These are phyloP conservation scores for Aproaerema taeniolella DNA, from an alignment of 2,888 invertebrate genomes.

Conservation along the genomic window DNA sequence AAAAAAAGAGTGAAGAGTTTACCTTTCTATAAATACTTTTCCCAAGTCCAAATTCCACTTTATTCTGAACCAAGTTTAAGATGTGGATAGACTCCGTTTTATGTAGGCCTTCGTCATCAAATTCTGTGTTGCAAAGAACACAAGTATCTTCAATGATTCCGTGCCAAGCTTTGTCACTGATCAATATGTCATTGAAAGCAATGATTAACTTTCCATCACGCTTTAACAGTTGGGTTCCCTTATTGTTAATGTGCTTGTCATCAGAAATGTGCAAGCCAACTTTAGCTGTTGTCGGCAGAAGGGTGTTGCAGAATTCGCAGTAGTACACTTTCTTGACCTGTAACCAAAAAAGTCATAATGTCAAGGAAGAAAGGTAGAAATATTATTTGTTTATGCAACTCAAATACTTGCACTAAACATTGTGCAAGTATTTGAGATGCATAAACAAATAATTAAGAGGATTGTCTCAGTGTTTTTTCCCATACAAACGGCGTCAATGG, in stretches of 20 bases:
- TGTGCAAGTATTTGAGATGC: too few relatives aligned
- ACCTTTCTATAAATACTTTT: constrained; percentile 39
- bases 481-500: too few relatives aligned
- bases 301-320: constrained; percentile 45
- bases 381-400: too few relatives aligned
- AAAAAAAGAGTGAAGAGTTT: too few relatives aligned
- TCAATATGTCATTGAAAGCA: constrained; percentile 33
- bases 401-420: too few relatives aligned
- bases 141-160: constrained; percentile 43
- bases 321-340: constrained; percentile 51
- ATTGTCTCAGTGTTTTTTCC: too few relatives aligned
- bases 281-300: constrained; percentile 37
- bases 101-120: constrained; percentile 36
- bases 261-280: constrained; percentile 42
- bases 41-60: constrained; percentile 31
- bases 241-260: constrained; percentile 32
- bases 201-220: constrained; percentile 27
- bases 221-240: constrained; percentile 25
- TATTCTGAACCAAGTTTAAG: constrained; percentile 39
- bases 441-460: too few relatives aligned
- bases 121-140: constrained; percentile 42
- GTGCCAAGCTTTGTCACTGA: constrained; percentile 45
- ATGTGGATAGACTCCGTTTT: constrained; percentile 33
- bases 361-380: too few relatives aligned
- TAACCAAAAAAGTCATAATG: too few relatives aligned